phyloP scores from a whole-genome alignment of 2,888 invertebrate species.

The Megastigmus dorsalis region DNA sequence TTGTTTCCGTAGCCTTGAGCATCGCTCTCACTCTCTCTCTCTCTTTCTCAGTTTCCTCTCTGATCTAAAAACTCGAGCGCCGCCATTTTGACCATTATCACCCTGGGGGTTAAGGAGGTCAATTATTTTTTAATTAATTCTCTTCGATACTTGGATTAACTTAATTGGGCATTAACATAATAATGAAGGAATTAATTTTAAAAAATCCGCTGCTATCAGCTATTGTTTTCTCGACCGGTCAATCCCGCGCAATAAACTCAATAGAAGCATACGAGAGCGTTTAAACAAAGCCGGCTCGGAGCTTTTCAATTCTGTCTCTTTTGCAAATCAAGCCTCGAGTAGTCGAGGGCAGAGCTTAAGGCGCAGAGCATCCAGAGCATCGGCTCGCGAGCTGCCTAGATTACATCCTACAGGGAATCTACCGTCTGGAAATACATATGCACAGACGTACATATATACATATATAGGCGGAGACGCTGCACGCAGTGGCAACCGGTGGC shows the following conservation, averaged over 20 bases:
- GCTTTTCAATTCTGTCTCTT: neutral
- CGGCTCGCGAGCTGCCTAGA: no score
- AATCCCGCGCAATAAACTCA: no score
- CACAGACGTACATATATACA: no score
- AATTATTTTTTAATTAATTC: conserved; percentile 4
- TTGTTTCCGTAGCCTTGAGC: conserved; percentile 15
- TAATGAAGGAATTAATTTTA: neutral
- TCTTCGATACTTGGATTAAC: no score
- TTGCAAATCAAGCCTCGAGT: conserved; percentile 11
- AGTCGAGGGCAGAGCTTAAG: conserved; percentile 26
- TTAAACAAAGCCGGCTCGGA: neutral
- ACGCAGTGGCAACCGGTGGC: no score
- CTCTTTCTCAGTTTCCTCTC: no score
- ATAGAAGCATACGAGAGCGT: neutral
- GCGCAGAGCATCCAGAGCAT: no score
- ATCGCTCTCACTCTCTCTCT: neutral
- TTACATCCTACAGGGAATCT: no score
- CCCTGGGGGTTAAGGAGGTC: neutral
- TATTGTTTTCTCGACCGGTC: no score
- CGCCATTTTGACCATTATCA: neutral
- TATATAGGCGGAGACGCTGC: neutral
- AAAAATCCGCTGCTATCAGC: no score
- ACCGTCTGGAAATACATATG: no score
- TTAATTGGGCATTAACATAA: neutral
- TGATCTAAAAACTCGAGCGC: conserved; percentile 17